phyloP scores from a whole-genome alignment of 2,797 vertebrate species.

The Taenioides sp. region DNA sequence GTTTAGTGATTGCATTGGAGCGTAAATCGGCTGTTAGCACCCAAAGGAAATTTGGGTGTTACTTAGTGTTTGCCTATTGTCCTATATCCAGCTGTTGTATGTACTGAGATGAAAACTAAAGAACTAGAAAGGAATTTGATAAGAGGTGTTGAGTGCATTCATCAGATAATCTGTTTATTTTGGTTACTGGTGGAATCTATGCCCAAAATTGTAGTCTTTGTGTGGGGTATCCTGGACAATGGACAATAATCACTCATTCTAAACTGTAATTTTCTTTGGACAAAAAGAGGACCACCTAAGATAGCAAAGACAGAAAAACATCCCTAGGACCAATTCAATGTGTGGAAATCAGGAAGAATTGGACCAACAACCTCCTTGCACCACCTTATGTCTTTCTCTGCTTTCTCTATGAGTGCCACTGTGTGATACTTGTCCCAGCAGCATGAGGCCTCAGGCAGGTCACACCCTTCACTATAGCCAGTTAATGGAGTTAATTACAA shows the following conservation, averaged over 20 bases:
- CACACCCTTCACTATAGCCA: background rate
- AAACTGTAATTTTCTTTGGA: background rate
- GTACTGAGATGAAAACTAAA: background rate
- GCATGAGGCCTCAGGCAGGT: background rate
- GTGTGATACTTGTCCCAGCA: background rate
- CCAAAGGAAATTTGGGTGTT: too few relatives aligned
- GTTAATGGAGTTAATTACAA: background rate
- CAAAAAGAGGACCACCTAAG: background rate
- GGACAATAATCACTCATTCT: background rate
- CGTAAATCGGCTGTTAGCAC: background rate
- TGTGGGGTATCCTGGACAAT: background rate
- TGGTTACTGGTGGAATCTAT: background rate
- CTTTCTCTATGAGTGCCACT: background rate
- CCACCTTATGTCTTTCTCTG: background rate
- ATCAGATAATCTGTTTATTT: background rate
- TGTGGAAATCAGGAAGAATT: background rate
- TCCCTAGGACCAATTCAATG: background rate
- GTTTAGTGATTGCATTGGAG: background rate
- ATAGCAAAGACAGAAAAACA: background rate
- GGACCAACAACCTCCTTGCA: background rate
- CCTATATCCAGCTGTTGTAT: background rate
- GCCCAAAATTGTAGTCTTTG: background rate
- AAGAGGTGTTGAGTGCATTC: too few relatives aligned
- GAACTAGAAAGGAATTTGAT: too few relatives aligned
- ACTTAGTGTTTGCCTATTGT: background rate